These are phyloP conservation scores for Shinisaurus crocodilurus DNA, from an alignment of 2,113 vertebrate species.

Conservation along the genomic window DNA sequence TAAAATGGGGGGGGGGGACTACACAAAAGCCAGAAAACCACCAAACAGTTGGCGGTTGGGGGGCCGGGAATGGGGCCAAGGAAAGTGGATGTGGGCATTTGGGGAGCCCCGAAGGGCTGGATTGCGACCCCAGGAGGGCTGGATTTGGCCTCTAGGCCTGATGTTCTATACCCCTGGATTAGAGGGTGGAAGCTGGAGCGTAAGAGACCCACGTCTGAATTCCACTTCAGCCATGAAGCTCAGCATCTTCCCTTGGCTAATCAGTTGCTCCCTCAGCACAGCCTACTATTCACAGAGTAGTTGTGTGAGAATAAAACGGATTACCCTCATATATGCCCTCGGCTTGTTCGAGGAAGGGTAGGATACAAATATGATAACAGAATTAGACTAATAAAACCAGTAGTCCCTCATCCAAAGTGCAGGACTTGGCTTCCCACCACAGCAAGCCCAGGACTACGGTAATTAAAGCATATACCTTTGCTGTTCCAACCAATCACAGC, in stretches of 20 bases:
- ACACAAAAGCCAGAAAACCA: no score
- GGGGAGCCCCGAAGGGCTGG: no score
- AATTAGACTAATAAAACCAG: neutral
- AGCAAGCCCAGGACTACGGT: neutral
- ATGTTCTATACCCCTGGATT: no score
- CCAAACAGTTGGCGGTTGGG: no score
- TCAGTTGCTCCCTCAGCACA: neutral
- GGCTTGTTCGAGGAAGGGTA: neutral
- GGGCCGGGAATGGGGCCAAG: no score
- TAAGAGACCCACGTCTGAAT: no score
- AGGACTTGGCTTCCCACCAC: neutral
- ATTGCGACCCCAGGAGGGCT: no score
- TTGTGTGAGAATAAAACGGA: no score
- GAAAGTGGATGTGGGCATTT: no score
- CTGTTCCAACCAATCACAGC: neutral
- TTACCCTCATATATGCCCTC: neutral
- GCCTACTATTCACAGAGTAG: neutral
- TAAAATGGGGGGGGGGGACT: no score
- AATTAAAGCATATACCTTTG: neutral
- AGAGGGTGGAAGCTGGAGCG: no score
- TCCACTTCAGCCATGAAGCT: neutral
- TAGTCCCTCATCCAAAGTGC: neutral
- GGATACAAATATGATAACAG: neutral
- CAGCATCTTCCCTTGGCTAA: neutral
- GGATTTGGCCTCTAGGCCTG: no score